These are phyloP conservation scores for Cataglyphis livida DNA, from an alignment of 2,888 invertebrate genomes.

Conservation along the genomic window DNA sequence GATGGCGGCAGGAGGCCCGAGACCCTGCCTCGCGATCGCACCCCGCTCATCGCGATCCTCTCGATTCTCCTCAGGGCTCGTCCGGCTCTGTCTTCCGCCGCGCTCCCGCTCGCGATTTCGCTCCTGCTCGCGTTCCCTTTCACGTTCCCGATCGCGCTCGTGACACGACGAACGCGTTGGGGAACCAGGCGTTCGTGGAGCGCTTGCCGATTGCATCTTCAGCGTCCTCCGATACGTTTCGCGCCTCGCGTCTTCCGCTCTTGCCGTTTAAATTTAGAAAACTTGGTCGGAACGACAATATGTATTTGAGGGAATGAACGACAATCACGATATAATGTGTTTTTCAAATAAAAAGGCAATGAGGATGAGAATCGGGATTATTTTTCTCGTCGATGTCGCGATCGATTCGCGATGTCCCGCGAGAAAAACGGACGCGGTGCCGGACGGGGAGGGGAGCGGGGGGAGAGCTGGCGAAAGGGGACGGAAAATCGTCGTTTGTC, in stretches of 20 bases:
- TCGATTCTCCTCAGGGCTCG: conserved; percentile 62
- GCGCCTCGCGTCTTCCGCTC: neutral
- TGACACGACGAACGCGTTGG: conserved; percentile 77
- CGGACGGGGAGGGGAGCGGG: neutral
- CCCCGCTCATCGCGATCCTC: conserved; percentile 66
- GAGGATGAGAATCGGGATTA: neutral
- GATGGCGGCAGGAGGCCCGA: conserved; percentile 57
- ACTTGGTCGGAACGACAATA: neutral
- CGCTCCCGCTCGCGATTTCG: conserved; percentile 69
- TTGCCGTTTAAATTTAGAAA: neutral
- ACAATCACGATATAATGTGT: neutral
- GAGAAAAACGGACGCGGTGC: conserved; percentile 26
- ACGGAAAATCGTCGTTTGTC: conserved; percentile 54
- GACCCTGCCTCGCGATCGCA: conserved; percentile 61
- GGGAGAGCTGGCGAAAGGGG: conserved; percentile 46
- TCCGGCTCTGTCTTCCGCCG: conserved; percentile 61
- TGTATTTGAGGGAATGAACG: neutral
- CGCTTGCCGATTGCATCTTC: conserved; percentile 76
- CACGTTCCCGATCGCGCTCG: conserved; percentile 76
- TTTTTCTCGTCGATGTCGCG: neutral
- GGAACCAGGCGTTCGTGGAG: conserved; percentile 71
- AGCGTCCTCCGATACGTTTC: conserved; percentile 21
- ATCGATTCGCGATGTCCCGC: conserved; percentile 30
- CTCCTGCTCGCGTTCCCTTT: conserved; percentile 69
- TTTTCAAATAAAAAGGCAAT: neutral